phyloP scores from a whole-genome alignment of 2,888 invertebrate species.

The Urechis unicinctus region DNA sequence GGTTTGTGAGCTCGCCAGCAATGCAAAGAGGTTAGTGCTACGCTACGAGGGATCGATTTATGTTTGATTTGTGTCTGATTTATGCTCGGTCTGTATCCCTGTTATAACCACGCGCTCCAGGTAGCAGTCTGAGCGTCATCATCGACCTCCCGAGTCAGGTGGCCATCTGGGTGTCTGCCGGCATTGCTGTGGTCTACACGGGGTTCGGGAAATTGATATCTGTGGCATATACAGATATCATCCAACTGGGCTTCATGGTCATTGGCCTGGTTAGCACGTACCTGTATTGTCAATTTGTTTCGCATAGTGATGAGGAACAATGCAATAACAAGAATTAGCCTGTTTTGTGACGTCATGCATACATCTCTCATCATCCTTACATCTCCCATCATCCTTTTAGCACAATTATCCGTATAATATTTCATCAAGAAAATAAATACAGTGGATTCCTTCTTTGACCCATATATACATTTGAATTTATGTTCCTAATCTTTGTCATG shows the following conservation, averaged over 20 bases:
- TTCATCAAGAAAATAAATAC: no score
- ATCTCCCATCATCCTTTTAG: no score
- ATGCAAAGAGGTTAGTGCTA: not conserved
- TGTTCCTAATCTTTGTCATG: no score
- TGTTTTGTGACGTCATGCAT: no score
- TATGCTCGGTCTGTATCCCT: not conserved
- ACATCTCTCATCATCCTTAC: no score
- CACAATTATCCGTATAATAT: no score
- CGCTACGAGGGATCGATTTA: not conserved
- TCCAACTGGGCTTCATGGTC: conserved; percentile 33
- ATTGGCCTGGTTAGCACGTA: conserved; percentile 37
- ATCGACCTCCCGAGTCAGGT: conserved; percentile 24
- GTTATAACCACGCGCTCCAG: conserved; percentile 15
- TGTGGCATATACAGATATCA: conserved; percentile 42
- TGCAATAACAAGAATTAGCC: no score
- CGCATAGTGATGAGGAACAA: not conserved
- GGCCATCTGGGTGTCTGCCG: conserved; percentile 32
- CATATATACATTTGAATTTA: no score
- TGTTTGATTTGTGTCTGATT: not conserved
- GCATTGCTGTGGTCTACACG: conserved; percentile 36
- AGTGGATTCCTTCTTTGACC: no score
- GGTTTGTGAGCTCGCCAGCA: not conserved
- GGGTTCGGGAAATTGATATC: conserved; percentile 40
- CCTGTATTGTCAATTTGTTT: no score
- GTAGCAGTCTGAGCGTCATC: conserved; percentile 39